Conservation (phyloP, 2,797 vertebrate species). For the Phalloptychus januarius region DNA sequence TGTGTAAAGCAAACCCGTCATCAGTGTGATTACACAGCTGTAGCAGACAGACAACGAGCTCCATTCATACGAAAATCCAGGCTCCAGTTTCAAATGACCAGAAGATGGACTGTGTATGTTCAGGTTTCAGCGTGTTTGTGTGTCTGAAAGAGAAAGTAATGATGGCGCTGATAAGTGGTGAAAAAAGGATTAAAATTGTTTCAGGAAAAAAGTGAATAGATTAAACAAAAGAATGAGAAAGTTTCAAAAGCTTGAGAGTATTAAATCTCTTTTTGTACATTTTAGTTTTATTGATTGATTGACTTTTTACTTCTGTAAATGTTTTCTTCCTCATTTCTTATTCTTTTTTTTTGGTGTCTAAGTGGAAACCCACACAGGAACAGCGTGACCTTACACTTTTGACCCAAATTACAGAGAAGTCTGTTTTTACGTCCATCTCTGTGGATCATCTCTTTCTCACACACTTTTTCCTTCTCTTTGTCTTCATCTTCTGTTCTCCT, state of each 20-base stretch:
- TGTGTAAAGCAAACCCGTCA: constrained; percentile 62
- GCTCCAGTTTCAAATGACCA: constrained; percentile 74
- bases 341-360: not conserved
- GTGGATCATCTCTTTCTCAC: constrained; percentile 7
- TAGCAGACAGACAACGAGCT: constrained; percentile 67
- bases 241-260: not conserved
- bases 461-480: constrained; percentile 13
- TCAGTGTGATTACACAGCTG: constrained; percentile 78
- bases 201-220: not conserved
- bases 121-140: constrained; percentile 27
- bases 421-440: constrained; percentile 33
- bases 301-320: not conserved
- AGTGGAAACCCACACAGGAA: constrained; percentile 38
- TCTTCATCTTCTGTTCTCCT: not conserved
- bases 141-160: constrained; percentile 25
- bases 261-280: not conserved
- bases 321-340: constrained; percentile 1
- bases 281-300: constrained; percentile 16
- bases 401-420: constrained; percentile 54
- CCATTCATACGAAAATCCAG: constrained; percentile 68
- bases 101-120: constrained; percentile 39
- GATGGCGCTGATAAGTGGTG: constrained; percentile 7
- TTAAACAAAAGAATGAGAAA: constrained; percentile 6
- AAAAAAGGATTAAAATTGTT: constrained; percentile 27
- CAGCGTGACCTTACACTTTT: constrained; percentile 43